Base-by-base conservation (phyloP, 2,797 vertebrate genomes). In the Synanceia verrucosa region DNA sequence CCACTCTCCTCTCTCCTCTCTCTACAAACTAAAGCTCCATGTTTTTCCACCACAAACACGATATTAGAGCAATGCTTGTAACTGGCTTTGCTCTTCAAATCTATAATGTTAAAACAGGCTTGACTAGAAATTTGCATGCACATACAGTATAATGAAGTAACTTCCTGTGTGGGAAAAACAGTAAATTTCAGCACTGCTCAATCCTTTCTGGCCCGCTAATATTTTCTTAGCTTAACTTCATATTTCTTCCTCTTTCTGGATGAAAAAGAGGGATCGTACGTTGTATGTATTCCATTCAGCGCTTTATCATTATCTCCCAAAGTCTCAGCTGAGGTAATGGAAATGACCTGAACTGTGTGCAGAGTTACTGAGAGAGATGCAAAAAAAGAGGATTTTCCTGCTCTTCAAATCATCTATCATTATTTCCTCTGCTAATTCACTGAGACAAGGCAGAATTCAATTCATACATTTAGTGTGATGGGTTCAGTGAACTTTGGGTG, bases 311-410 rank as follows among this genome's bases (percentile, higher is more conserved):
- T 82, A 86, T 81, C 77, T 83, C 48, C 50, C 61, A 44, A 73
- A 73, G 51, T 80, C 84, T 79, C 72, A 31, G 64, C 62, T 48
- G 51, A 69, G 62, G 78, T 89, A 90, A 89, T 90, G 84, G 88
- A 92, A 91, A 91, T 84, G 70, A 82, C 69, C 70, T 75, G 78
- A 85, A 86, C 78, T 91, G 81, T 89, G 76, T 86, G 83, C 81
- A 58, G 70, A 87, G 66, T 81, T 73, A 87, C 81, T 23, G 57
- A 83, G 74, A 74, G 79, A 71, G 61, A 67, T 46, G 43, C 65
- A 78, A 19, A 66, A 77, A 76, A 76, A 63, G 44, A 83, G 57
- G 65, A 82, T 56, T 82, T 74, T 47, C 51, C 28, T 24, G 37
- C 78, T 79, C 51, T 71, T 85, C 70, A 70, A n/a, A 57, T 84